These are phyloP conservation scores for Coptodon bakossiorum DNA, from an alignment of 2,113 vertebrate species.

Conservation along the genomic window DNA sequence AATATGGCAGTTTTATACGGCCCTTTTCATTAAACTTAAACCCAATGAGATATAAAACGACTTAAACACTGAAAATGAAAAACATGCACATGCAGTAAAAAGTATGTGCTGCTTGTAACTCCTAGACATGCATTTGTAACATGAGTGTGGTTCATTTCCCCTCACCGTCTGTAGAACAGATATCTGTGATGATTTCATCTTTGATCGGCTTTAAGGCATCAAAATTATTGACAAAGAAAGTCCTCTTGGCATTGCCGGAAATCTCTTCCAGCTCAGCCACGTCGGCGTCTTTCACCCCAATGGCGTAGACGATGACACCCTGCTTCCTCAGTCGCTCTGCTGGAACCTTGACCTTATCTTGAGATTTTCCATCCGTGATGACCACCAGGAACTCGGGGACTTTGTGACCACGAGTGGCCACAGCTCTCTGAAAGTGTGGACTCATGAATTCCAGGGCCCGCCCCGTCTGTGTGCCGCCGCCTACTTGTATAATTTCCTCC, in stretches of 20 bases:
- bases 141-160: rapidly evolving
- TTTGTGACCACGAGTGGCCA: constrained; percentile 19
- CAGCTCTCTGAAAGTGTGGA: constrained; percentile 54
- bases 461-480: constrained; percentile 71
- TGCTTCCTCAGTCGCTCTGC: constrained; percentile 58
- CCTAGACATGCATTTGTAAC: background rate
- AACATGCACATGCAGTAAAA: background rate
- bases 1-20: rapidly evolving
- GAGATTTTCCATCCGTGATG: constrained; percentile 78
- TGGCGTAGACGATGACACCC: constrained; percentile 71
- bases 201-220: constrained; percentile 75
- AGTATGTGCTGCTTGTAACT: background rate
- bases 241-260: constrained; percentile 54
- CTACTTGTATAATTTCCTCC: constrained; percentile 48
- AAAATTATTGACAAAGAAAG: constrained; percentile 76
- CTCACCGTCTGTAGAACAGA: constrained; percentile 79
- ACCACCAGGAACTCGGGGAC: constrained; percentile 73
- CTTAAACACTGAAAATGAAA: background rate
- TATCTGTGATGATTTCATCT: constrained; percentile 71
- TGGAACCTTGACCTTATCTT: constrained; percentile 65
- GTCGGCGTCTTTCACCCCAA: constrained; percentile 72
- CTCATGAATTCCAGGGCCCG: constrained; percentile 70
- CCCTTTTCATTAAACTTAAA: background rate
- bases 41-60: background rate
- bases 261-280: constrained; percentile 68